Conservation (phyloP, 2,888 invertebrate species). For the Limnephilus marmoratus region DNA sequence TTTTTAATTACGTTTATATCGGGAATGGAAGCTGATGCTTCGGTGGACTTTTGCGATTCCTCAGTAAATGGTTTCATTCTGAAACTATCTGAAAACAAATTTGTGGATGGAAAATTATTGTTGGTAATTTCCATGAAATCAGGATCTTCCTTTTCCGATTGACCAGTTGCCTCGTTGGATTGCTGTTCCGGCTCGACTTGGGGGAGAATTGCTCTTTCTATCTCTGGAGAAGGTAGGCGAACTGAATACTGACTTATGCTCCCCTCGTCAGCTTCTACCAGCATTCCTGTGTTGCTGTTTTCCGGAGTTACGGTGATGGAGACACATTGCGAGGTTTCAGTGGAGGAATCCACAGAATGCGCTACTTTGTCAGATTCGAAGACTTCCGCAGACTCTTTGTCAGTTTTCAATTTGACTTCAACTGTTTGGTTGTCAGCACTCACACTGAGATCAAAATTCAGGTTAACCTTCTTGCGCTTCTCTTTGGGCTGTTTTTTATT, state of each 20-base stretch:
- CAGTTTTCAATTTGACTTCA: constrained; percentile 73
- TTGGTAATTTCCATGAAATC: constrained; percentile 21
- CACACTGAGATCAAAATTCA: constrained; percentile 77
- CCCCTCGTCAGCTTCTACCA: background rate
- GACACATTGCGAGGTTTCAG: background rate
- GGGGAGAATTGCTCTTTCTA: background rate
- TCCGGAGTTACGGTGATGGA: constrained; percentile 43
- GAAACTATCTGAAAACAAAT: constrained; percentile 48
- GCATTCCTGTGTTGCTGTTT: background rate
- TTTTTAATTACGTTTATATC: constrained; percentile 76
- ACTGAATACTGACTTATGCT: background rate
- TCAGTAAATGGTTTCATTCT: constrained; percentile 19
- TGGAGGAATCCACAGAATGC: background rate
- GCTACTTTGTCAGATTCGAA: constrained; percentile 34
- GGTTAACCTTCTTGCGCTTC: constrained; percentile 77
- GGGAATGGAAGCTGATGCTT: constrained; percentile 71
- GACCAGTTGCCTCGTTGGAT: background rate
- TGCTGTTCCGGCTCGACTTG: background rate
- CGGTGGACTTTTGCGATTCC: background rate
- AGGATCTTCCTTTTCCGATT: background rate
- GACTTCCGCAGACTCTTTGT: background rate
- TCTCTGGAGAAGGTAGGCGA: background rate
- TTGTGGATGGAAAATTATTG: constrained; percentile 47
- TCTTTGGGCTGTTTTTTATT: constrained; percentile 78
- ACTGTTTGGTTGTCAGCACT: constrained; percentile 76